Evolutionary conservation across 2,888 invertebrate species (phyloP), one percentile per base, ranked within the genome.

Genomic region (Baccha elongata): DNA sequence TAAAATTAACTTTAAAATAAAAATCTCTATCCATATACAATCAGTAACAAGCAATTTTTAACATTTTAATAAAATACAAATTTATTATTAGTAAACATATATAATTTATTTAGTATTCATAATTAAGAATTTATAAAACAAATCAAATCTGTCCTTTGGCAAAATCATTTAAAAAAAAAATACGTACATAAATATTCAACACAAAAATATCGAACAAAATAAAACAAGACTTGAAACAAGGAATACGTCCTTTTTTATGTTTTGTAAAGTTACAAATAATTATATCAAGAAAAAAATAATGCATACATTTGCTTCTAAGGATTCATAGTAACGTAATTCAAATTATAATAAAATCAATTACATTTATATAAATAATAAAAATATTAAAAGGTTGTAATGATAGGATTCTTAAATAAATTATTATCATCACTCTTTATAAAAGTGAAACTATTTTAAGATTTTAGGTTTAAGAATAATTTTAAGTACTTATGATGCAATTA

Each of bases 141-240:
- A 26, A 64, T 64, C 58, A 26, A 65, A 75, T 65, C 69, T 81
- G 80, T 81, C 80, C 80, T 71, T 65, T 81, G 75, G 52, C 80
- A 76, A 67, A 71, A 65, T 75, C 64, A 60, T 29, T 29, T 29
- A 29, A 60, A 60, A 26, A 15, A 58, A 7, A 68, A 37, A 6
- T 46, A 64, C 19, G 1, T 8, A 52, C 8, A 37, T 37, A 19
- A 10, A 52, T 52, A 48, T 4, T 26, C 10, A 53, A 29, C 10
- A 37, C 17, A 37, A 21, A 58, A 6, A n/a, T 13, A 53, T 19
- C 7, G 10, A 46, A 44, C 42, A 13, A 44, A 72, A 73, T 13
- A 68, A 60, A 73, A n/a, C n/a, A n/a, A 74, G 80, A 74, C 80
- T 80, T 74, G 19, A 44, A 55, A 26, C 17, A 60, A 53, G 55